phyloP scores from a whole-genome alignment of 2,888 invertebrate genomes.

The Chaitophorus viminalis region DNA sequence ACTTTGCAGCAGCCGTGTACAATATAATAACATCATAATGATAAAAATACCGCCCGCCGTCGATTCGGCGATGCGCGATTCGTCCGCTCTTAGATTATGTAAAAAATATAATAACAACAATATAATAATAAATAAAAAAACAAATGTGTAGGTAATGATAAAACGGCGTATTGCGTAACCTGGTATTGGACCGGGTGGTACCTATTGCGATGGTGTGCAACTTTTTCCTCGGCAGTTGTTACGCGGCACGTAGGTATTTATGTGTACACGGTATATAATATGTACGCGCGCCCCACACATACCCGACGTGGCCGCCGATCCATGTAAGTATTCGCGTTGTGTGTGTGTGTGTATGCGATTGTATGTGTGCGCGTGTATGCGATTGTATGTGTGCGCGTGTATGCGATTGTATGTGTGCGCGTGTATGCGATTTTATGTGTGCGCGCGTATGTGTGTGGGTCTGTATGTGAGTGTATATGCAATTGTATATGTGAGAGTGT shows the following conservation, averaged over 20 bases:
- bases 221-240: background rate
- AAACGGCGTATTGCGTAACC: constrained; percentile 8
- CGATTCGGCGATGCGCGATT: constrained; percentile 28
- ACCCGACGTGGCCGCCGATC: background rate
- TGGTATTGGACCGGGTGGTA: background rate
- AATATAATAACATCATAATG: background rate
- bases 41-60: constrained; percentile 32
- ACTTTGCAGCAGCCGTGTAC: background rate
- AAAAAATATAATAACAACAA: background rate
- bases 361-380: too few relatives aligned
- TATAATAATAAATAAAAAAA: background rate
- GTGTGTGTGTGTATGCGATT: too few relatives aligned
- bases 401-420: too few relatives aligned
- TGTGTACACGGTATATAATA: background rate
- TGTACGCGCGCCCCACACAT: background rate
- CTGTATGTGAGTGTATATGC: too few relatives aligned
- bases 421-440: background rate
- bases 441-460: background rate
- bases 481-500: too few relatives aligned
- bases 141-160: background rate
- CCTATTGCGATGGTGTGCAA: background rate
- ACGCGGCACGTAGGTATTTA: background rate
- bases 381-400: too few relatives aligned
- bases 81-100: background rate
- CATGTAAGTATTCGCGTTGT: background rate